A percentile compares a stretch with the other conserved stretches of the same genome.
Evolutionary conservation across 2,797 vertebrate species (phyloP).

Genomic region (Heteromormyrus szaboi): DNA sequence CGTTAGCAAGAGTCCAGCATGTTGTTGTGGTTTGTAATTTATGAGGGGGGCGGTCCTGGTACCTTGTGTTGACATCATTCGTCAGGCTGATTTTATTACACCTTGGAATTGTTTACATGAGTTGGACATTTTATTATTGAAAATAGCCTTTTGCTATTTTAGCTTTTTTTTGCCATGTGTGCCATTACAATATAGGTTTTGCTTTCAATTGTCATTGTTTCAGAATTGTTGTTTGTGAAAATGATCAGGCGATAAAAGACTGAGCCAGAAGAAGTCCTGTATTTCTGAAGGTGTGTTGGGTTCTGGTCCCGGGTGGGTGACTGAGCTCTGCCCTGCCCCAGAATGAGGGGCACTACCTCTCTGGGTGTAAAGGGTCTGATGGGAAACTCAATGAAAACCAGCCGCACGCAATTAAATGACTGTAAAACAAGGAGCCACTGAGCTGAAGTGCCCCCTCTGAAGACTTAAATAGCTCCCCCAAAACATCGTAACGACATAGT

Average conservation of each 20-base stretch:
- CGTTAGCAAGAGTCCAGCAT: conserved; percentile 9
- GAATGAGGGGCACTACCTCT: conserved; percentile 35
- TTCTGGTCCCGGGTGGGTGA: conserved; percentile 15
- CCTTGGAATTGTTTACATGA: conserved; percentile 39
- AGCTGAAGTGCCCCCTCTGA: conserved; percentile 41
- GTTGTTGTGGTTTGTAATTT: conserved; percentile 42
- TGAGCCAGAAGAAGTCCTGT: not conserved
- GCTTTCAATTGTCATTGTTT: conserved; percentile 2
- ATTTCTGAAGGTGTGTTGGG: not conserved
- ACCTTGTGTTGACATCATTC: conserved; percentile 42
- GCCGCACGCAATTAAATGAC: conserved; percentile 51
- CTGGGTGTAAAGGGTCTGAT: conserved; percentile 51
- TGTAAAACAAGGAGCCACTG: conserved; percentile 53
- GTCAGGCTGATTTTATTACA: conserved; percentile 38
- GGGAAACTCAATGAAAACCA: conserved; percentile 59
- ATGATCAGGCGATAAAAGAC: conserved; percentile 6
- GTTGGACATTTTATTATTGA: conserved; percentile 37
- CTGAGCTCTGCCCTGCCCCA: not conserved
- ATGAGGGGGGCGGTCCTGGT: conserved; percentile 31
- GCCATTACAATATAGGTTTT: not conserved
- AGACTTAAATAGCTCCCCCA: conserved; percentile 22
- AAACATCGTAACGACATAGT: conserved; percentile 7
- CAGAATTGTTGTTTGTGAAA: not conserved
- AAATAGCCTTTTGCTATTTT: conserved; percentile 24
- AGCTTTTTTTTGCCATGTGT: not conserved